Base-by-base conservation (phyloP, 1,140 invertebrate genomes). In the Papilio xuthus region DNA sequence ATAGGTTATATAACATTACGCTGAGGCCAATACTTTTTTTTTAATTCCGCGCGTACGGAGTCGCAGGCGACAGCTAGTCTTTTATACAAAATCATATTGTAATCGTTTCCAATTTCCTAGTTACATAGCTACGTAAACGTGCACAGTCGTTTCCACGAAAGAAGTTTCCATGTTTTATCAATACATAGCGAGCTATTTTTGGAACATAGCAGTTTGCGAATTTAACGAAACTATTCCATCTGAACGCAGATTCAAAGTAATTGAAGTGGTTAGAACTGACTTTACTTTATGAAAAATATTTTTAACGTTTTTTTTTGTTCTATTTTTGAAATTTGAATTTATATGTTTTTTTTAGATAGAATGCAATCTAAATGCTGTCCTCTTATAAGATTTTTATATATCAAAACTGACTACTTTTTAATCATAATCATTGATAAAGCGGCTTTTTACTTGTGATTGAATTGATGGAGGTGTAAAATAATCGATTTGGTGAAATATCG, bases 121-220 rank as follows among this genome's bases (percentile, higher is more conserved):
- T 28, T 26, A 28, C 12, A 60, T 23, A 60, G 56, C 23, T 26
- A 23, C 56, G n/a, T 23, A 8, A 32, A 32, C 4, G 4, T 67
- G 26, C 12, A 32, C 18, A 67, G 13, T 0, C 0, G 4, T 67
- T 67, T 18, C 60, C 4, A 67, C 60, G 60, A 67, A 15, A 6
- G 26, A 67, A 67, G 60, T 67, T 32, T 67, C 60, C 15, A 67
- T 67, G 60, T 67, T 67, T 67, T 67, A 67, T 32, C 26, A 67
- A 67, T 67, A 67, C 60, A 67, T 28, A 28, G 60, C 60, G 60
- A 67, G 26, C 7, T 67, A 67, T 67, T 67, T 67, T 67, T 18
- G 13, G 26, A 28, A 67, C 26, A 18, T 18, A 67, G 23, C 60
- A 28, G 28, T 28, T 67, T 67, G 26, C 60, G 6, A 32, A 28